Conservation (phyloP, 2,888 invertebrate species). For the Sphaeridia pumilis region DNA sequence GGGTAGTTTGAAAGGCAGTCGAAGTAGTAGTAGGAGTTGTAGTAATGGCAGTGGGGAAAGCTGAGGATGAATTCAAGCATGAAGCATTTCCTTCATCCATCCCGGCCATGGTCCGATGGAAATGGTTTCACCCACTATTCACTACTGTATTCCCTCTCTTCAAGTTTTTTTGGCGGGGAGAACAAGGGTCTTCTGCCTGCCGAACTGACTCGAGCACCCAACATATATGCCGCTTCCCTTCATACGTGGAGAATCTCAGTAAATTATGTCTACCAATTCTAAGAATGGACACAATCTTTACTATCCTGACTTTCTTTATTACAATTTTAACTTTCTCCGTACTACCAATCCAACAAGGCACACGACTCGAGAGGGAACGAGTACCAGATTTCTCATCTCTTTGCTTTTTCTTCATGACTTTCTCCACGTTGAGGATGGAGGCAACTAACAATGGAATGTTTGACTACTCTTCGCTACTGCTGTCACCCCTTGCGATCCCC, state of each 20-base stretch:
- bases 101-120: conserved; percentile 25
- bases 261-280: conserved; percentile 31
- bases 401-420: not conserved
- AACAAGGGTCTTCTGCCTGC: no score
- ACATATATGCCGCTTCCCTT: conserved; percentile 9
- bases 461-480: not conserved
- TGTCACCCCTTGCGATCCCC: not conserved
- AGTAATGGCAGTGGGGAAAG: conserved; percentile 4
- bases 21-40: not conserved
- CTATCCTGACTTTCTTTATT: conserved; percentile 23
- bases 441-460: not conserved
- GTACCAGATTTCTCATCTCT: not conserved
- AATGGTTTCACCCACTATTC: conserved; percentile 26
- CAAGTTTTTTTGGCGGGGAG: conserved; percentile 3
- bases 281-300: conserved; percentile 19
- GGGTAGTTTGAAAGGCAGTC: not conserved
- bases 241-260: conserved; percentile 35
- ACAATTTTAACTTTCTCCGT: conserved; percentile 22
- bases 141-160: no score
- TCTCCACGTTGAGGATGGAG: not conserved
- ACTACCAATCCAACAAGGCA: not conserved
- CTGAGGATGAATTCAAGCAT: conserved; percentile 25
- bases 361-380: not conserved
- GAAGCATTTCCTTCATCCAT: conserved; percentile 24
- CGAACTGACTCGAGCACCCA: no score